Conservation (phyloP, 2,888 invertebrate species). For the Argynnis bischoffii region DNA sequence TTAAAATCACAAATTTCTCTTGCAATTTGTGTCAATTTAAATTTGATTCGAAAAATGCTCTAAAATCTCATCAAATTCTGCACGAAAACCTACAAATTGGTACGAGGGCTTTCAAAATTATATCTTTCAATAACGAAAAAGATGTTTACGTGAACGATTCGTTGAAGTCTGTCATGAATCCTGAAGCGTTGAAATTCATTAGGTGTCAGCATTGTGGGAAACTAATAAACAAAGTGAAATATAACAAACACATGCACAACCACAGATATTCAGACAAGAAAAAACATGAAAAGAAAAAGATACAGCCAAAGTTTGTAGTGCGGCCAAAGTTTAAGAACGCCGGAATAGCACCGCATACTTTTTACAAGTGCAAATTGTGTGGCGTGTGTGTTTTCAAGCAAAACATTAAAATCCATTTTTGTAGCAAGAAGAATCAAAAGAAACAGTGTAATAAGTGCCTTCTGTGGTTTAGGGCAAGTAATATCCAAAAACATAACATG, state of each 20-base stretch:
- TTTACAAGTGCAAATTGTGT: conserved; percentile 37
- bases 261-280: conserved; percentile 20
- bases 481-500: conserved; percentile 14
- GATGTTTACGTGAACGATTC: conserved; percentile 37
- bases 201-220: conserved; percentile 41
- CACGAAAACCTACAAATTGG: conserved; percentile 39
- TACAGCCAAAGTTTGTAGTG: conserved; percentile 8
- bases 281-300: neutral
- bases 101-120: conserved; percentile 36
- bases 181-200: conserved; percentile 40
- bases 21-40: conserved; percentile 35
- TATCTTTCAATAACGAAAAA: conserved; percentile 42
- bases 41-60: conserved; percentile 30
- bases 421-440: conserved; percentile 5
- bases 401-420: conserved; percentile 23
- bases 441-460: conserved; percentile 36
- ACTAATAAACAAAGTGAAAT: conserved; percentile 36
- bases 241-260: conserved; percentile 28
- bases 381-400: conserved; percentile 21
- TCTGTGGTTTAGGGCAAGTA: conserved; percentile 16
- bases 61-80: conserved; percentile 37
- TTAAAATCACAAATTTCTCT: conserved; percentile 3
- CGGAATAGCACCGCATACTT: neutral
- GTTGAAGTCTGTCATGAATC: conserved; percentile 27
- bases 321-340: conserved; percentile 3